Evolutionary conservation across 2,888 invertebrate species (phyloP).

Genomic region (Agriopis aurantiaria): DNA sequence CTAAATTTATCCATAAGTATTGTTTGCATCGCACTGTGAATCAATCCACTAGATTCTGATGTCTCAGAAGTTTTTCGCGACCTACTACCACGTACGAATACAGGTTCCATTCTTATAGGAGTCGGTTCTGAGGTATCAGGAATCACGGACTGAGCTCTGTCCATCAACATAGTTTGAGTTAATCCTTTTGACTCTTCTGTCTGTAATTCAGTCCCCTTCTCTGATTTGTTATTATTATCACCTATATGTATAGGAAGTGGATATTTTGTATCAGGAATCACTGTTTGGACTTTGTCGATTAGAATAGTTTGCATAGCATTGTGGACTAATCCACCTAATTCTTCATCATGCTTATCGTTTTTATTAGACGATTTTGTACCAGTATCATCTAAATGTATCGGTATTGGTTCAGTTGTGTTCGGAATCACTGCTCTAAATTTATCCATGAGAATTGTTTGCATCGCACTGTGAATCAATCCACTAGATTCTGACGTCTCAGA

Average conservation of each 20-base stretch:
- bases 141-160: constrained; percentile 76
- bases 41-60: constrained; percentile 45
- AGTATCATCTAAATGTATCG: constrained; percentile 23
- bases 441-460: constrained; percentile 83
- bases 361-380: constrained; percentile 18
- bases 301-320: constrained; percentile 56
- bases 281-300: constrained; percentile 31
- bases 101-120: constrained; percentile 40
- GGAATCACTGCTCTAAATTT: constrained; percentile 68
- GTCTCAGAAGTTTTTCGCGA: constrained; percentile 31
- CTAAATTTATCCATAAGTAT: constrained; percentile 82
- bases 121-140: constrained; percentile 61
- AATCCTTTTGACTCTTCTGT: no score
- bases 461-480: constrained; percentile 59
- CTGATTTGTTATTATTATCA: no score
- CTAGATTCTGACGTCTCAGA: constrained; percentile 38
- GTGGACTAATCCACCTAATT: constrained; percentile 53
- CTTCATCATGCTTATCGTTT: constrained; percentile 9
- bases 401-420: constrained; percentile 36
- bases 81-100: constrained; percentile 25
- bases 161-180: constrained; percentile 78
- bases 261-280: constrained; percentile 13
- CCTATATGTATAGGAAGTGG: no score
- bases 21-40: constrained; percentile 73
- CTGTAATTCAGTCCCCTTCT: no score